Conservation (phyloP, 1,140 invertebrate genomes). For the Heliothis subflexa region DNA sequence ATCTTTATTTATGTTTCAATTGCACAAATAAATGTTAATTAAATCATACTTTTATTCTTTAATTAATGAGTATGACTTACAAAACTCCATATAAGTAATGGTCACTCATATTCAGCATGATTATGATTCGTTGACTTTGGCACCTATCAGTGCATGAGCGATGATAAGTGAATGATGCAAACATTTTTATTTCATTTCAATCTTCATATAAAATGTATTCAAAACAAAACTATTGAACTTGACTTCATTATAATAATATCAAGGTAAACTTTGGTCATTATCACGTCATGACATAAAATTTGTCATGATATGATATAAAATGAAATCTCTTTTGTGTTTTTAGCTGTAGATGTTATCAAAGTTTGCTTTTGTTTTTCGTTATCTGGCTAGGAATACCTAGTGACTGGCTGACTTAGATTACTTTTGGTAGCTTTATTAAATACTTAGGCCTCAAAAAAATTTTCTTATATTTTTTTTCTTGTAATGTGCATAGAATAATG, state of each 20-base stretch:
- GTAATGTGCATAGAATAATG: too few relatives aligned
- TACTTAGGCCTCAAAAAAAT: neutral
- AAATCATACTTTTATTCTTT: too few relatives aligned
- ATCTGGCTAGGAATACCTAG: conserved; percentile 36
- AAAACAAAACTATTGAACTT: conserved; percentile 70
- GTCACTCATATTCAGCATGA: conserved; percentile 12
- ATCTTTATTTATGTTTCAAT: too few relatives aligned
- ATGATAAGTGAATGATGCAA: neutral
- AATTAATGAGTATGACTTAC: too few relatives aligned
- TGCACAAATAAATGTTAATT: too few relatives aligned
- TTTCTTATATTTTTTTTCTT: too few relatives aligned
- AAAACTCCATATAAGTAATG: too few relatives aligned
- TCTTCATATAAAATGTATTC: conserved; percentile 14
- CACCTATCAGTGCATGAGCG: neutral
- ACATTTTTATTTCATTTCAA: neutral
- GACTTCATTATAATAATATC: conserved; percentile 67
- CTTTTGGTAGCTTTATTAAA: neutral
- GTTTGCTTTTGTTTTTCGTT: conserved; percentile 29
- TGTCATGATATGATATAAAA: conserved; percentile 68
- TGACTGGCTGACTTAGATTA: conserved; percentile 23
- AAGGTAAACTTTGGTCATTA: conserved; percentile 63
- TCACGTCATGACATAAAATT: conserved; percentile 66
- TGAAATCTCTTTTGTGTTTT: conserved; percentile 68
- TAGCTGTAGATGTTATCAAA: conserved; percentile 62
- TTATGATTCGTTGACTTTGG: neutral